Evolutionary conservation across 2,888 invertebrate species (phyloP).

Genomic region (Microctonus aethiopoides): DNA sequence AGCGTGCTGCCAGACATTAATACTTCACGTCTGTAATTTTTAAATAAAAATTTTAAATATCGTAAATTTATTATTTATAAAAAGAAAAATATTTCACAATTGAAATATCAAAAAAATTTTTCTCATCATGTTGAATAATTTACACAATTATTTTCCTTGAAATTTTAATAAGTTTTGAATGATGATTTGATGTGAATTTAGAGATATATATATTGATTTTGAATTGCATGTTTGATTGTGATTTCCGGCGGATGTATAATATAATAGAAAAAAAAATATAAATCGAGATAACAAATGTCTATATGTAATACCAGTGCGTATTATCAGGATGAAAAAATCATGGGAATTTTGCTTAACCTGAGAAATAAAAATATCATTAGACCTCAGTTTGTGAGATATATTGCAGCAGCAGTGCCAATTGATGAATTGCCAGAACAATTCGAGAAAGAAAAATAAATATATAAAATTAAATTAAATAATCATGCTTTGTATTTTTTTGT

Average conservation of each 20-base stretch:
- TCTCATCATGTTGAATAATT: background rate
- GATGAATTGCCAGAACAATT: background rate
- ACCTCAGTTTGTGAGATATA: slow-evolving; percentile 3
- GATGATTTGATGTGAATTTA: background rate
- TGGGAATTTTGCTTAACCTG: background rate
- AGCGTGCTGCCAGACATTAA: slow-evolving; percentile 46
- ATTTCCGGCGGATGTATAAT: slow-evolving; percentile 56
- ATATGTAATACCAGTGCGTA: background rate
- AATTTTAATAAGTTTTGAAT: no score
- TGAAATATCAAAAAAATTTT: background rate
- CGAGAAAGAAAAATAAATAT: background rate
- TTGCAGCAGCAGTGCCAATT: background rate
- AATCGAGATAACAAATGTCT: slow-evolving; percentile 49
- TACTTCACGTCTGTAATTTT: background rate
- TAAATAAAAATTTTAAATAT: background rate
- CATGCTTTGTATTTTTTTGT: background rate
- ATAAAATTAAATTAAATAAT: background rate
- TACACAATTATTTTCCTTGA: background rate
- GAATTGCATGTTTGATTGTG: slow-evolving; percentile 26
- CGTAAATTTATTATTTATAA: background rate
- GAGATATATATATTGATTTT: slow-evolving; percentile 27
- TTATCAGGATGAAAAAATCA: slow-evolving; percentile 11
- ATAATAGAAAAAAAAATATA: slow-evolving; percentile 51
- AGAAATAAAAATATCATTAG: background rate
- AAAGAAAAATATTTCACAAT: background rate